Conservation (phyloP, 2,113 vertebrate genomes). For the Chloropsis cyanopogon region DNA sequence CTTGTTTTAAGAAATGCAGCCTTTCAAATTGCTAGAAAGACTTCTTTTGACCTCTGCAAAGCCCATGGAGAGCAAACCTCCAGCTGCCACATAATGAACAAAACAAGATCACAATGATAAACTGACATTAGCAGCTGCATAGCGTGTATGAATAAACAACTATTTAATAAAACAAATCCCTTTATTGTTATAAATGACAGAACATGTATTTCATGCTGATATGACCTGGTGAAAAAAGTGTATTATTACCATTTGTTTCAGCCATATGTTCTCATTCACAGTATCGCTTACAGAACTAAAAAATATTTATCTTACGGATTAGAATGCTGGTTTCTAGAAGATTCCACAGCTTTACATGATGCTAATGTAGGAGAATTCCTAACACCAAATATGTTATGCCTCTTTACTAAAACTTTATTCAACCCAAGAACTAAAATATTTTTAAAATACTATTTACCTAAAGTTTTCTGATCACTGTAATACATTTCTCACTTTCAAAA, state of each 20-base stretch:
- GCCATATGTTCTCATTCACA: constrained; percentile 39
- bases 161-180: constrained; percentile 38
- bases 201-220: constrained; percentile 37
- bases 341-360: background rate
- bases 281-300: constrained; percentile 43
- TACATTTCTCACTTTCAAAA: background rate
- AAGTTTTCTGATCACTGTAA: background rate
- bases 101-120: constrained; percentile 37
- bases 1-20: background rate
- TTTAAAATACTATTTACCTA: background rate
- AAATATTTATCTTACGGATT: constrained; percentile 53
- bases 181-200: constrained; percentile 44
- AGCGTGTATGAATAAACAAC: constrained; percentile 38
- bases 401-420: background rate
- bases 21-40: background rate
- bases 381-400: background rate
- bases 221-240: background rate
- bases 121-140: constrained; percentile 50
- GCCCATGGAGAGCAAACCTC: background rate
- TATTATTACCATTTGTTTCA: constrained; percentile 39
- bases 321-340: background rate
- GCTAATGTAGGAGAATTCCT: background rate
- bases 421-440: background rate
- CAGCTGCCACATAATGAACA: constrained; percentile 1
- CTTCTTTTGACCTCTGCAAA: background rate